Evolutionary conservation across 2,888 invertebrate species (phyloP).

Genomic region (Sialis fuliginosa): DNA sequence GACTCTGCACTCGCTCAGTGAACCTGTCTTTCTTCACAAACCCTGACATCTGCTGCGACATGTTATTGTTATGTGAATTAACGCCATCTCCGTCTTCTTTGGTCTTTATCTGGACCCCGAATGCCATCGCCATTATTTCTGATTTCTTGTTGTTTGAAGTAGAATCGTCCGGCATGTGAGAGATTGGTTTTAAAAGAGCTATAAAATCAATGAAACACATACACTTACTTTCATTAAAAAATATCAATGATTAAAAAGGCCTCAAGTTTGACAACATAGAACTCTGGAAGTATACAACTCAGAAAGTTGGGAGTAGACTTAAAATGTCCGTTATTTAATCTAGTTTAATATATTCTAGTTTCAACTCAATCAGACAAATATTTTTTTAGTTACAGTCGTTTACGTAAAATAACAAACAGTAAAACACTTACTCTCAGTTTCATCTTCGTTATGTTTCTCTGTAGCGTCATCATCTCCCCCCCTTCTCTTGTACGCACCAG

Average conservation of each 20-base stretch:
- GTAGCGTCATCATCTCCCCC: constrained; percentile 6
- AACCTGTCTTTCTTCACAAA: constrained; percentile 17
- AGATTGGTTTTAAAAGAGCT: background rate
- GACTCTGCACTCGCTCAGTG: constrained; percentile 6
- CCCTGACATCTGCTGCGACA: constrained; percentile 13
- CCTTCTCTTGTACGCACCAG: constrained; percentile 15
- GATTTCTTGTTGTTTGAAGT: constrained; percentile 19
- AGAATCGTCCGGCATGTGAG: constrained; percentile 1
- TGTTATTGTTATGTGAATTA: constrained; percentile 1
- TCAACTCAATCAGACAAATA: too few species aligned
- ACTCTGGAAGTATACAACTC: too few species aligned
- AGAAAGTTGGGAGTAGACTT: too few species aligned
- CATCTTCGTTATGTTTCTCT: constrained; percentile 7
- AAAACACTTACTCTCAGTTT: constrained; percentile 9
- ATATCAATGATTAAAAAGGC: too few species aligned
- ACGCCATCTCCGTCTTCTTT: constrained; percentile 24
- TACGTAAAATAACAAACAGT: too few species aligned
- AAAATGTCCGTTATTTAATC: too few species aligned
- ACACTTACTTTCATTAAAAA: too few species aligned
- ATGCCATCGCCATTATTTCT: constrained; percentile 35
- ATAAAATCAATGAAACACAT: too few species aligned
- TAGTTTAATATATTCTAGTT: too few species aligned
- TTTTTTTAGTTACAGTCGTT: too few species aligned
- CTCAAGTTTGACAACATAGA: too few species aligned
- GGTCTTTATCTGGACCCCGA: constrained; percentile 32